Evolutionary conservation across 1,140 invertebrate genomes (phyloP).

Genomic region (Drosophila ambigua): DNA sequence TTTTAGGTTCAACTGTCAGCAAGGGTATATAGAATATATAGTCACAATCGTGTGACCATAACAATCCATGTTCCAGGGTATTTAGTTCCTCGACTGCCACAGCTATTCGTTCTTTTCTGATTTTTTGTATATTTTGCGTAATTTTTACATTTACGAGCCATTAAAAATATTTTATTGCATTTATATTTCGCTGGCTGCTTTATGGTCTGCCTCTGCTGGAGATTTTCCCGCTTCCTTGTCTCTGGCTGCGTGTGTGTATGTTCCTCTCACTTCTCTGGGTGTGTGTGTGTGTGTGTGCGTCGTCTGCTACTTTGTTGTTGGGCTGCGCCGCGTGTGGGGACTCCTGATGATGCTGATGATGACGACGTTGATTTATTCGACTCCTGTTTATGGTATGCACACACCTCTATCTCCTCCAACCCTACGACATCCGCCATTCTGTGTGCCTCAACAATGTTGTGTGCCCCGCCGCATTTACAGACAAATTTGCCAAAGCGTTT

Average conservation of each 20-base stretch:
- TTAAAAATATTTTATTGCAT: constrained; percentile 77
- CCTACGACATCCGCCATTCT: neutral
- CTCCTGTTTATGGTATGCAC: constrained; percentile 71
- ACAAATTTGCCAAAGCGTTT: constrained; percentile 35
- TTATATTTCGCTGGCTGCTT: constrained; percentile 74
- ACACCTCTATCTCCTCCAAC: constrained; percentile 37
- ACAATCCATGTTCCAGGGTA: too few relatives aligned
- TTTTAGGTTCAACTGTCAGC: too few relatives aligned
- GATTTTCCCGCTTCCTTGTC: constrained; percentile 55
- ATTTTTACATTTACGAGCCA: constrained; percentile 76
- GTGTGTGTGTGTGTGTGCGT: constrained; percentile 3
- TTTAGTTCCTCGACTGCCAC: too few relatives aligned
- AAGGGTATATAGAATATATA: too few relatives aligned
- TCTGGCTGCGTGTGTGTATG: constrained; percentile 21
- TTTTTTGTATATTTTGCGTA: constrained; percentile 60
- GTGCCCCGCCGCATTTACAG: constrained; percentile 48
- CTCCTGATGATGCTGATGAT: constrained; percentile 51
- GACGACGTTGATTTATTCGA: constrained; percentile 72
- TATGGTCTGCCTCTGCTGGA: constrained; percentile 63
- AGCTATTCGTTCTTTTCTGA: neutral
- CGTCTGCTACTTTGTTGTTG: constrained; percentile 44
- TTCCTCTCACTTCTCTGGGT: constrained; percentile 24
- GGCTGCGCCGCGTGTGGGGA: constrained; percentile 50
- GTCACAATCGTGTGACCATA: too few relatives aligned
- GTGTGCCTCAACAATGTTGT: constrained; percentile 46